Evolutionary conservation across 2,113 vertebrate genomes (phyloP), one percentile per base, ranked within the genome.

Genomic region (Fulica atra): DNA sequence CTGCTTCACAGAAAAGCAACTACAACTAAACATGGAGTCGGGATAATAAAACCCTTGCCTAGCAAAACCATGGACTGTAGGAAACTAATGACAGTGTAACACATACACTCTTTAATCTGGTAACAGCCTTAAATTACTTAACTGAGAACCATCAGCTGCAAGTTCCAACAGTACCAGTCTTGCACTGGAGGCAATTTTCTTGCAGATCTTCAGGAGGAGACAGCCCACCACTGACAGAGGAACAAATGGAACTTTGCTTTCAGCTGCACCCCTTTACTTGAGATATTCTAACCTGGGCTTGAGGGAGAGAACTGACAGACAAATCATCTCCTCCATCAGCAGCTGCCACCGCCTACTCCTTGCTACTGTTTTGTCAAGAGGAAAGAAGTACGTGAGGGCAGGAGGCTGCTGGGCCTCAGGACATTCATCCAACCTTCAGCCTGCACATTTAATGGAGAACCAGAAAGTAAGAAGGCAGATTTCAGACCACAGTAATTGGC

Each of bases 101-200:
- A 21, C 0, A 4, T 14, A 42, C 10, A 65, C 18, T 3, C 19
- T 53, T 88, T 44, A 56, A 24, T n/a, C 7, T 2, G 1, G 40
- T 60, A 82, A 74, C 3, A 82, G 44, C 7, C 26, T 57, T 92
- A 71, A 69, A 11, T 7, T 35, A 38, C 17, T 53, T 50, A 61
- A 69, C 9, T 1, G 3, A 66, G 36, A 48, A 56, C 26, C 61
- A 77, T 19, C 33, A 86, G 25, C 53, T 83, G 21, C 68, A 81
- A 81, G 46, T 73, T 88, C 40, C 65, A 88, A 53, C 2, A 17
- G 60, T 15, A 53, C 50, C 29, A 80, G 23, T 48, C 42, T 57
- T 42, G 59, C 57, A 56, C 16, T 21, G 38, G 11, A 53, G 29
- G 64, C 35, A 64, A 46, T 60, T 69, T 60, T 36, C 64, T 40